A percentile compares a stretch with the other conserved stretches of the same genome.
Conservation (phyloP, 1,140 invertebrate species). For the Papilio helenus region DNA sequence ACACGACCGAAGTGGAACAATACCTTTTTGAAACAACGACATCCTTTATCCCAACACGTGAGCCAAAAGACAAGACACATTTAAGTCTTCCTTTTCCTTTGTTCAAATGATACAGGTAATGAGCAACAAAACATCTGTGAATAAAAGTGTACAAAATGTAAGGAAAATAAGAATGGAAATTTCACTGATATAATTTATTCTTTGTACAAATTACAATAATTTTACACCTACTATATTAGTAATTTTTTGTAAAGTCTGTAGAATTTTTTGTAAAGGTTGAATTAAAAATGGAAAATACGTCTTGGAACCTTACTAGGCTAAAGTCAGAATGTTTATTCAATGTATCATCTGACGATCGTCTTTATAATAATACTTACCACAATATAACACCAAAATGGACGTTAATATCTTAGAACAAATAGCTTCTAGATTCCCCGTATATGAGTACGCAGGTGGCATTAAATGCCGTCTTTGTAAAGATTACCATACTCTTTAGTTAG, state of each 20-base stretch:
- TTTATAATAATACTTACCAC: background rate
- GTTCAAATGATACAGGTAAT: background rate
- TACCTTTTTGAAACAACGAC: background rate
- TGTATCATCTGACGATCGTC: no score
- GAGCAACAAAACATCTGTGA: background rate
- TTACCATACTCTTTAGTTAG: slow-evolving; percentile 4
- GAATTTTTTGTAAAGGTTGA: no score
- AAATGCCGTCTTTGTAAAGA: background rate
- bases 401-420: background rate
- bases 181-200: background rate
- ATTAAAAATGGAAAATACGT: no score
- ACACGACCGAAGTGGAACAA: background rate
- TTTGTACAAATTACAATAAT: no score
- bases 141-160: background rate
- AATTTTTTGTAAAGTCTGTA: no score
- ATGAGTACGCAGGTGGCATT: background rate
- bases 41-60: slow-evolving; percentile 4
- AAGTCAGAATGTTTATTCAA: no score
- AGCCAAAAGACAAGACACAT: background rate
- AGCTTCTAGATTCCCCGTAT: background rate
- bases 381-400: background rate
- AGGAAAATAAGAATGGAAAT: background rate
- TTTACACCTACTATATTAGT: no score
- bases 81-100: background rate
- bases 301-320: no score